Conservation (phyloP, 2,888 invertebrate species). For the Blastobasis adustella region DNA sequence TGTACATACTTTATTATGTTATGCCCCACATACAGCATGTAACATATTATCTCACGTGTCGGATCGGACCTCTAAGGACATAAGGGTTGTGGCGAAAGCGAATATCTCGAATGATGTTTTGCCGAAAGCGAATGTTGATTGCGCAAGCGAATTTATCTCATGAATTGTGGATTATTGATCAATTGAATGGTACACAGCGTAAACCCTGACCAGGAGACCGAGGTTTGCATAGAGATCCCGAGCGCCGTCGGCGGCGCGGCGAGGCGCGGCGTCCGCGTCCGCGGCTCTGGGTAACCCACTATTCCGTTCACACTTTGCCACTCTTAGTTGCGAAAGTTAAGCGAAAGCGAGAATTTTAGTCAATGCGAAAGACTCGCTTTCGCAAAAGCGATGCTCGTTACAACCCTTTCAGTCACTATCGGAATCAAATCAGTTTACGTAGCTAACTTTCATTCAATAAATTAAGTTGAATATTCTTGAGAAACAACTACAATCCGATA, state of each 20-base stretch:
- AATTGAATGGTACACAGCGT: constrained; percentile 13
- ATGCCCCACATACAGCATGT: constrained; percentile 9
- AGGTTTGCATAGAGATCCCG: constrained; percentile 9
- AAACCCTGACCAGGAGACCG: constrained; percentile 10
- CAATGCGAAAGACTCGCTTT: constrained; percentile 9
- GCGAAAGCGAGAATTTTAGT: constrained; percentile 9
- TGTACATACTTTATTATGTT: constrained; percentile 2
- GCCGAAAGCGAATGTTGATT: constrained; percentile 7
- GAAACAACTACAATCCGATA: constrained; percentile 5
- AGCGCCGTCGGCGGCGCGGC: constrained; percentile 2
- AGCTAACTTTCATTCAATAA: too few relatives aligned
- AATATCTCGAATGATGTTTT: constrained; percentile 6
- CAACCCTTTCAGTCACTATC: constrained; percentile 10
- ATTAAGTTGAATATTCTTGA: too few relatives aligned
- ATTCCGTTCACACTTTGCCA: constrained; percentile 11
- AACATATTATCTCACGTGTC: constrained; percentile 1
- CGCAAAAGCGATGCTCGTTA: constrained; percentile 12
- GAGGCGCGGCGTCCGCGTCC: constrained; percentile 3
- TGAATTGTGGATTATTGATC: constrained; percentile 9
- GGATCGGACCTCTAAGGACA: constrained; percentile 9
- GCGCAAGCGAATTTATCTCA: neutral
- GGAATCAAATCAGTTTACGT: neutral
- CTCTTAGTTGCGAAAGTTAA: constrained; percentile 11
- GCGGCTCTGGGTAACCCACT: constrained; percentile 8
- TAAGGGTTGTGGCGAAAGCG: constrained; percentile 8